Base-by-base conservation (phyloP, 2,113 vertebrate species). In the Columba janthina region DNA sequence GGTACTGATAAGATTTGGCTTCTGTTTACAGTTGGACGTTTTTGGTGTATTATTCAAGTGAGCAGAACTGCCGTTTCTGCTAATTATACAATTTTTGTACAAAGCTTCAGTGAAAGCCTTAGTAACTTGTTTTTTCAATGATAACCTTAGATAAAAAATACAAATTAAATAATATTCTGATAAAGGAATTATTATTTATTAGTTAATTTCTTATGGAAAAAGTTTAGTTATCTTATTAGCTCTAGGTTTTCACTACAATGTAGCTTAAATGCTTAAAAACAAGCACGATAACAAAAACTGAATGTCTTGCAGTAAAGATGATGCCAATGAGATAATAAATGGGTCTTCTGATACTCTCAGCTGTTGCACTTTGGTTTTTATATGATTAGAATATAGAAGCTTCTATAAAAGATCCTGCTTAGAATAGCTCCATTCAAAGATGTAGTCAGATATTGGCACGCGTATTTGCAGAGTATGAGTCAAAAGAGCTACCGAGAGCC, bases 401-500 rank as follows among this genome's bases (percentile, higher is more conserved):
- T 18, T 11, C 19, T 61, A 1, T 24, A 57, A 34, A 61, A 60
- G 20, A 5, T 40, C 31, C 5, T n/a, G 32, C 15, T 77, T 17
- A 62, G 40, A 74, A 26, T 18, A 24, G 57, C 34, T 56, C 40
- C 60, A 2, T 66, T 67, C 34, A 15, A 40, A 60, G 58, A 31
- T 4, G 2, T 14, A 16, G 53, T 46, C 44, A 22, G 70, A 26
- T 29, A 5, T 29, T 25, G 54, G 46, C 20, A 4, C 9, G 6
- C 11, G 9, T 18, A 0, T 13, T n/a, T 62, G 65, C 51, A 44
- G 51, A 34, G 2, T 3, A 6, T 3, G 57, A 83, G 76, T n/a
- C 21, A 9, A 4, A 42, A 62, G 31, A 48, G 11, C 6, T n/a
- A 3, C 14, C 0, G 1, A 5, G 75, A 69, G 40, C 1, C 2